Evolutionary conservation across 2,113 vertebrate species (phyloP).

Genomic region (Formicarius rufipectus): DNA sequence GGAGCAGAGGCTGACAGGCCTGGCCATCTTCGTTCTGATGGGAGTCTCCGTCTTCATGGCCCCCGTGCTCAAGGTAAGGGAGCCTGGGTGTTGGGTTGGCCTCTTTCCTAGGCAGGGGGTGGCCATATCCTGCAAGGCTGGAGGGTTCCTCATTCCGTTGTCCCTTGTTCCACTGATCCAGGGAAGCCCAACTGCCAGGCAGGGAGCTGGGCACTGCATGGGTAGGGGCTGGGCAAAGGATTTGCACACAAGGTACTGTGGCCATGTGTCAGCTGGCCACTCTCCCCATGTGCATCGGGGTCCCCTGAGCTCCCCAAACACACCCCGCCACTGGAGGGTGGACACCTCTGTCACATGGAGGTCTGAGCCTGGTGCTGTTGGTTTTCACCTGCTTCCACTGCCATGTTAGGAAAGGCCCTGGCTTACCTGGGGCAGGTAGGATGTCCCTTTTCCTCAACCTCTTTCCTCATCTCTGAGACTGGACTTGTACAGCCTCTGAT

Average conservation of each 20-base stretch:
- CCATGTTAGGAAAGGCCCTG: background rate
- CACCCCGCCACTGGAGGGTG: too few relatives aligned
- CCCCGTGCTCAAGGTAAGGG: slow-evolving; percentile 78
- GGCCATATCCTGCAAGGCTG: rapidly evolving
- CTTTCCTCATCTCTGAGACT: background rate
- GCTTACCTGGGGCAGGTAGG: background rate
- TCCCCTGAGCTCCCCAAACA: background rate
- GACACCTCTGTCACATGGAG: rapidly evolving
- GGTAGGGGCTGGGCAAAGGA: background rate
- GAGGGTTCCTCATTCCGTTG: rapidly evolving
- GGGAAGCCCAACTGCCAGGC: background rate
- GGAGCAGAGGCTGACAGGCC: slow-evolving; percentile 80
- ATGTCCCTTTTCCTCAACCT: background rate
- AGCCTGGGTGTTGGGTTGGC: background rate
- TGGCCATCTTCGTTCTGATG: slow-evolving; percentile 77
- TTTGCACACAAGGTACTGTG: too few relatives aligned
- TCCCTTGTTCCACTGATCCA: rapidly evolving
- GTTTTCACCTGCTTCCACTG: background rate
- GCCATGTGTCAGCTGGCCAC: too few relatives aligned
- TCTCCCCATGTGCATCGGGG: rapidly evolving
- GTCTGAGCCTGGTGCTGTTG: background rate
- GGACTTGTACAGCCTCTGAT: background rate
- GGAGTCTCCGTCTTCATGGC: slow-evolving; percentile 78
- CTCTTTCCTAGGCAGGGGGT: background rate
- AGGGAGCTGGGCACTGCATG: background rate